phyloP scores from a whole-genome alignment of 2,113 vertebrate species.

The Leucosticte australis region DNA sequence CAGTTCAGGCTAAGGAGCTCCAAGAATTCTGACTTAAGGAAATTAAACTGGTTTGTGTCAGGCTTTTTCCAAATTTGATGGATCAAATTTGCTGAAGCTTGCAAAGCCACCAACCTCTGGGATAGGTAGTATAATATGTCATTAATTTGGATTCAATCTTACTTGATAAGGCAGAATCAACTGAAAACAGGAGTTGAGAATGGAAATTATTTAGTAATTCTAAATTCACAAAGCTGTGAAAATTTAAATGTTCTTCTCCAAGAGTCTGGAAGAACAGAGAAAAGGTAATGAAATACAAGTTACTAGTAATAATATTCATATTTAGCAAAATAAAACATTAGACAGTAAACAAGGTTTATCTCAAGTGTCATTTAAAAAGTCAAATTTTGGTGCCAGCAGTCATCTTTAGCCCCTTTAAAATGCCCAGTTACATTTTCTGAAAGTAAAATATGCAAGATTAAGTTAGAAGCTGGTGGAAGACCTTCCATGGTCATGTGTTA shows the following conservation, averaged over 20 bases:
- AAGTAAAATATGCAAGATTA: background rate
- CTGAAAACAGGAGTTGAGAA: background rate
- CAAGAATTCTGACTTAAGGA: background rate
- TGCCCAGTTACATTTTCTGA: background rate
- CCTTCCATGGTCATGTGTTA: background rate
- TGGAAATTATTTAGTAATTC: background rate
- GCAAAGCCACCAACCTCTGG: background rate
- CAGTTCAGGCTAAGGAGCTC: background rate
- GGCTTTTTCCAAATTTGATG: background rate
- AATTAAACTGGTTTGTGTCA: background rate
- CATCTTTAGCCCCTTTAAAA: background rate
- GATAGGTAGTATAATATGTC: background rate
- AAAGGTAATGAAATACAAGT: background rate
- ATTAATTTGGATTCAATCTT: background rate
- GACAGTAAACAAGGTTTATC: background rate
- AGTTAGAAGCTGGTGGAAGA: background rate
- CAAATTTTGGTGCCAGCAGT: background rate
- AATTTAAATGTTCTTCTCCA: background rate
- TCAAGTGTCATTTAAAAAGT: background rate
- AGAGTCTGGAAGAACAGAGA: background rate
- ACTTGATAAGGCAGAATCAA: background rate
- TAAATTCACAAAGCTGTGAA: background rate
- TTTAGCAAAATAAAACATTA: background rate
- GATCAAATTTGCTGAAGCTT: slow-evolving; percentile 5
- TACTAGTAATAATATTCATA: background rate